Evolutionary conservation across 1,140 invertebrate species (phyloP), one percentile per base, ranked within the genome.

Genomic region (Stenopsyche tienmushanensis): DNA sequence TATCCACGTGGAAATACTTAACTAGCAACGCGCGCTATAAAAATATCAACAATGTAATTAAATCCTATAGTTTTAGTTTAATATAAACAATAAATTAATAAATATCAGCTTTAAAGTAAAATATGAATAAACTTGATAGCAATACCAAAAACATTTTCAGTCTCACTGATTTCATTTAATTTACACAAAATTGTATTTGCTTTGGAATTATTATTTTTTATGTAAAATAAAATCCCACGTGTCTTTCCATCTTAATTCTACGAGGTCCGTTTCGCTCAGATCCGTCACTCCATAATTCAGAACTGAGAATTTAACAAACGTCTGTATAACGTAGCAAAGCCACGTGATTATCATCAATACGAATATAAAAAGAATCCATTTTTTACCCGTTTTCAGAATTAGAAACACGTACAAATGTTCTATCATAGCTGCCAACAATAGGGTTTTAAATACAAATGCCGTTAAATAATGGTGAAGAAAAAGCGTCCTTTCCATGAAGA

Each of bases 401-500:
- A 66, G 80, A 83, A 74, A 64, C 42, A 20, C 47, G 17, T 89
- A 86, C 7, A 94, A 41, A 76, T 97, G 94, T 73, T 97, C 90
- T 2, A 95, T 73, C 0, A 93, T 80, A 52, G 86, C 90, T 21
- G 90, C 86, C 13, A 90, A 78, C 1, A 96, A 78, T 25, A 97
- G 76, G 1, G 94, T 78, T 82, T 98, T 96, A 73, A 93, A 98
- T 1, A 92, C 77, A 71, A 96, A 91, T 0, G 94, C 94, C 3
- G 94, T 93, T 64, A 98, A 83, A 76, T 99, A 99, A 80, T 98
- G 92, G 79, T 98, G 95, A 47, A 98, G 80, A 75, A 98, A 98
- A 10, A 98, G 80, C 0, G 94, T 97, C 66, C 91, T 83, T 67
- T 98, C 96, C 49, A 93, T 85, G 73, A 97, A 92, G 76, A 96